These are phyloP conservation scores for Scaptomyza pallida DNA, from an alignment of 1,140 invertebrate genomes.

Conservation along the genomic window DNA sequence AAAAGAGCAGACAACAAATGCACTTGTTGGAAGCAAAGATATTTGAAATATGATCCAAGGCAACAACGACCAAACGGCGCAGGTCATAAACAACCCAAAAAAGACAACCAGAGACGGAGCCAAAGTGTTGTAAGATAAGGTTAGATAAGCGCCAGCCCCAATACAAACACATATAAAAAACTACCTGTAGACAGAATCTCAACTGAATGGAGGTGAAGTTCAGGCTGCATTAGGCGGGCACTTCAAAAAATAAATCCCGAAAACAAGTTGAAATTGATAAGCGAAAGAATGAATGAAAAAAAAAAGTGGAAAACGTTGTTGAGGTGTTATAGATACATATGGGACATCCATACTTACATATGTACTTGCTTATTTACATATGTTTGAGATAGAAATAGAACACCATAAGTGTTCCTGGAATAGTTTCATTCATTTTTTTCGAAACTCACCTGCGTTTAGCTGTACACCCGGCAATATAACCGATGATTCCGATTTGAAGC, in stretches of 20 bases:
- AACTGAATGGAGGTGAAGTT: conserved; percentile 37
- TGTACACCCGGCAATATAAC: conserved; percentile 65
- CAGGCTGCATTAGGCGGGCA: conserved; percentile 19
- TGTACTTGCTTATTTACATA: background rate
- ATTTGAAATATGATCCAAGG: conserved; percentile 66
- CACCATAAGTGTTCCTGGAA: no score
- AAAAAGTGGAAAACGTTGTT: no score
- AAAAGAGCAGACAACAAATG: conserved; percentile 58
- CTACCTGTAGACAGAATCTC: conserved; percentile 18
- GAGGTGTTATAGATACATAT: conserved; percentile 1
- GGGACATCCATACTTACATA: no score
- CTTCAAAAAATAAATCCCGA: conserved; percentile 11
- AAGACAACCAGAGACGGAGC: conserved; percentile 50
- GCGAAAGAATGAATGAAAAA: conserved; percentile 14
- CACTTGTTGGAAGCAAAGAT: conserved; percentile 59
- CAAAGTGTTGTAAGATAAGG: conserved; percentile 77
- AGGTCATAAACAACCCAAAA: conserved; percentile 71
- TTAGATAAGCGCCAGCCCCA: conserved; percentile 70
- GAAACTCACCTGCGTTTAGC: conserved; percentile 57
- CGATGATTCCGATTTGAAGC: conserved; percentile 66
- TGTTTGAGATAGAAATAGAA: background rate
- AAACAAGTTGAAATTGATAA: conserved; percentile 27
- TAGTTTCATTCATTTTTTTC: no score
- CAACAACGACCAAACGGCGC: conserved; percentile 64
- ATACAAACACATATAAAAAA: background rate